Conservation (phyloP, 1,140 invertebrate species). For the Drosophila bifasciata region DNA sequence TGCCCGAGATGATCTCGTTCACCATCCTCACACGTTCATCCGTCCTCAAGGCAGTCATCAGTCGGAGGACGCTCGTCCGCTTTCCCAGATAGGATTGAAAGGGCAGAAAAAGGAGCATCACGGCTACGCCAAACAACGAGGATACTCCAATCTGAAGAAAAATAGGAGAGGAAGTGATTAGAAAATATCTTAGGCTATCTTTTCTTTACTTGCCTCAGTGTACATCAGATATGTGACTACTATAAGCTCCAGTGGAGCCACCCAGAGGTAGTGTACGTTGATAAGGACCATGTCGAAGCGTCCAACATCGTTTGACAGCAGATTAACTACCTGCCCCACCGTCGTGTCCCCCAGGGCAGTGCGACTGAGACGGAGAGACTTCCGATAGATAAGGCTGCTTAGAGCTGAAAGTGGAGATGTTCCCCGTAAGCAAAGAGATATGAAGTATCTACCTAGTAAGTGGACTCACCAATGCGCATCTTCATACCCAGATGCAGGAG, state of each 20-base stretch:
- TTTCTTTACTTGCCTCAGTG: conserved; percentile 44
- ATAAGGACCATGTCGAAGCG: conserved; percentile 82
- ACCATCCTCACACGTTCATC: conserved; percentile 93
- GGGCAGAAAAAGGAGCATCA: conserved; percentile 93
- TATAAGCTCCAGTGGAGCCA: conserved; percentile 86
- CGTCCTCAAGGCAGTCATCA: conserved; percentile 88
- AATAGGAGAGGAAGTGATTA: background rate
- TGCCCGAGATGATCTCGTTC: conserved; percentile 95
- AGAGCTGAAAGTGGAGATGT: conserved; percentile 79
- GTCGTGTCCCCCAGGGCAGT: conserved; percentile 90
- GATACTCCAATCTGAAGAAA: conserved; percentile 79
- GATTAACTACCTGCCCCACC: conserved; percentile 90
- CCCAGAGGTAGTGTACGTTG: conserved; percentile 84
- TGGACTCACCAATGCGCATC: conserved; percentile 74
- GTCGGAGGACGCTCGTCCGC: conserved; percentile 87
- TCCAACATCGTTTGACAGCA: conserved; percentile 87
- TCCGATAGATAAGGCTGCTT: conserved; percentile 89
- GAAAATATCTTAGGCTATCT: background rate
- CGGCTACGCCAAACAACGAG: conserved; percentile 90
- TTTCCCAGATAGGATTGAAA: conserved; percentile 92
- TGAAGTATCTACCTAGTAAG: background rate
- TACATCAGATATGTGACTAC: conserved; percentile 85
- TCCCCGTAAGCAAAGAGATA: background rate
- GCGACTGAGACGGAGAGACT: conserved; percentile 87
- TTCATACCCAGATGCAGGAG: conserved; percentile 84